phyloP scores from a whole-genome alignment of 2,888 invertebrate genomes.

The Chorisops tibialis region DNA sequence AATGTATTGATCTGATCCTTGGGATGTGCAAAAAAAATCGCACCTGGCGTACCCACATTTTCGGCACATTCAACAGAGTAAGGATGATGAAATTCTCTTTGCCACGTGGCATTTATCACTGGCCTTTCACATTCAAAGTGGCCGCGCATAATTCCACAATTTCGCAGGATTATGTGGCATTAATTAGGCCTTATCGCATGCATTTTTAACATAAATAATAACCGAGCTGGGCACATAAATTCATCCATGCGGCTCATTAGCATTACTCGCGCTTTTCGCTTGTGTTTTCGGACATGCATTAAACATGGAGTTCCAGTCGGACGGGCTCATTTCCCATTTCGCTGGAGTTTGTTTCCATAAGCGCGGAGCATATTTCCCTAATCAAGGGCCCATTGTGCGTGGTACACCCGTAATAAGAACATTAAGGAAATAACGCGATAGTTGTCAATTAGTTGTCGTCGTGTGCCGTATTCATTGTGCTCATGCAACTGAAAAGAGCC shows the following conservation, averaged over 20 bases:
- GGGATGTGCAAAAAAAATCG: background rate
- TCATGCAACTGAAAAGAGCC: constrained; percentile 7
- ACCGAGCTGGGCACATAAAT: background rate
- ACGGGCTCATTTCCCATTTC: constrained; percentile 6
- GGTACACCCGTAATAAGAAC: constrained; percentile 14
- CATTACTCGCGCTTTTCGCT: constrained; percentile 16
- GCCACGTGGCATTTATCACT: constrained; percentile 16
- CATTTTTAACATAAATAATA: constrained; percentile 25
- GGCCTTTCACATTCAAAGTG: constrained; percentile 21
- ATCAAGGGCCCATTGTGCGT: constrained; percentile 9
- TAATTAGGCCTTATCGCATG: constrained; percentile 30
- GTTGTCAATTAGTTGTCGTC: constrained; percentile 14
- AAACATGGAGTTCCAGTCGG: constrained; percentile 20
- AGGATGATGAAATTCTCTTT: constrained; percentile 1
- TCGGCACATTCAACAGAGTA: constrained; percentile 11
- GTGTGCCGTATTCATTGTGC: constrained; percentile 1
- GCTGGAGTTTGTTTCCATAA: background rate
- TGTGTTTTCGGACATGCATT: constrained; percentile 7
- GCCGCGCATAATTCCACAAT: constrained; percentile 16
- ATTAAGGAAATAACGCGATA: constrained; percentile 5
- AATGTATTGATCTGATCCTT: background rate
- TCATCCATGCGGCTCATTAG: constrained; percentile 18
- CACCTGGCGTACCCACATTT: constrained; percentile 18
- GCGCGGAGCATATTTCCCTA: background rate
- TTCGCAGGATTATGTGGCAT: constrained; percentile 1